Conservation (phyloP, 2,113 vertebrate species). For the Amblyornis subalaris region DNA sequence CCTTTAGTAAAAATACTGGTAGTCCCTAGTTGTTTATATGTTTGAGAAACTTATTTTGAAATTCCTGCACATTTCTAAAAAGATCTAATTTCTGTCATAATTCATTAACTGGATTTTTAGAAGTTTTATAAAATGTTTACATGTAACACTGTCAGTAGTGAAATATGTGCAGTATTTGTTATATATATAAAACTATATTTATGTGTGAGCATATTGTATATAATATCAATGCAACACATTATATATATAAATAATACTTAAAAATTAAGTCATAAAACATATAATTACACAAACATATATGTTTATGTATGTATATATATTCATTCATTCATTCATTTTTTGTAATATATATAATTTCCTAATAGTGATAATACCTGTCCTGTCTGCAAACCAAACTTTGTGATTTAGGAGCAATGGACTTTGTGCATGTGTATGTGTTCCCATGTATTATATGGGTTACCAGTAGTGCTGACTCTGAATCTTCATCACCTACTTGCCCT, state of each 20-base stretch:
- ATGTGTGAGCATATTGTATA: fast-evolving
- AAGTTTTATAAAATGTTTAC: neutral
- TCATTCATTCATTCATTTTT: neutral
- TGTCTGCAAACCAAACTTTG: neutral
- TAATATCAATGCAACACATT: neutral
- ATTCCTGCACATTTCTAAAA: neutral
- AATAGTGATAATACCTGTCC: fast-evolving
- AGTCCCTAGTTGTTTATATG: neutral
- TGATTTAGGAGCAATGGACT: neutral
- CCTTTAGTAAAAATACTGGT: neutral
- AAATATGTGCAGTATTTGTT: neutral
- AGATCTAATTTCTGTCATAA: neutral
- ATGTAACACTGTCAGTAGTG: neutral
- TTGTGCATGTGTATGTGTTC: fast-evolving
- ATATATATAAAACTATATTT: neutral
- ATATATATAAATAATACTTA: neutral
- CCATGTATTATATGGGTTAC: fast-evolving
- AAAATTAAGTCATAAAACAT: neutral
- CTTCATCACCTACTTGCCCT: neutral
- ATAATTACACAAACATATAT: too few relatives aligned
- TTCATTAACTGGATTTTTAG: neutral
- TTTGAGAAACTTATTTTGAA: neutral
- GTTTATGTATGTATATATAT: too few relatives aligned
- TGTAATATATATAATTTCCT: neutral
- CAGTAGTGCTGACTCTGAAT: neutral